phyloP scores from a whole-genome alignment of 2,888 invertebrate genomes.

The Lordiphosa andalusiaca region DNA sequence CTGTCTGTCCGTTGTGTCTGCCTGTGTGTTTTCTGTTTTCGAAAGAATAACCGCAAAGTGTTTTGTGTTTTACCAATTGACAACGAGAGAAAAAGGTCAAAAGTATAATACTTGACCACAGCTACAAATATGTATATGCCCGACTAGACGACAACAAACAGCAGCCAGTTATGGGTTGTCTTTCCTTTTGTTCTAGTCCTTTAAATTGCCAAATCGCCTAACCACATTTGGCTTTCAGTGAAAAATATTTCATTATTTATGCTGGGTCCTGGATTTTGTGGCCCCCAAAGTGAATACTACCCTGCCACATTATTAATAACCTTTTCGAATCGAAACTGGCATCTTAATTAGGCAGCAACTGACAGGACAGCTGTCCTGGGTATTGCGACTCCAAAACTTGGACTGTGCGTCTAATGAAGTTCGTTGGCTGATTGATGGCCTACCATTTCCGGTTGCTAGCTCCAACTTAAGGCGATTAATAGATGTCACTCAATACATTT shows the following conservation, averaged over 20 bases:
- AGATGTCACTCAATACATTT: constrained; percentile 61
- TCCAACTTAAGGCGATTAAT: constrained; percentile 51
- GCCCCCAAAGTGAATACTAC: no score
- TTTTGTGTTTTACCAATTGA: constrained; percentile 51
- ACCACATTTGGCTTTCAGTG: constrained; percentile 29
- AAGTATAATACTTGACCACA: constrained; percentile 57
- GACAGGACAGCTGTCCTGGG: constrained; percentile 46
- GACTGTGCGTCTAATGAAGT: constrained; percentile 62
- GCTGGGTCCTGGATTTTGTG: background rate
- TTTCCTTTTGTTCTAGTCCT: constrained; percentile 12
- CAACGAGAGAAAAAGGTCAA: constrained; percentile 13
- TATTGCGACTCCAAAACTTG: constrained; percentile 22
- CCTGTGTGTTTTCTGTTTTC: constrained; percentile 16
- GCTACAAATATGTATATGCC: constrained; percentile 62
- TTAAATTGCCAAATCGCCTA: constrained; percentile 54
- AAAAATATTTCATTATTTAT: background rate
- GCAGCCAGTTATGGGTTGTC: background rate
- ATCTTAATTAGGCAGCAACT: constrained; percentile 55
- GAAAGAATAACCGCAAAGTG: constrained; percentile 58
- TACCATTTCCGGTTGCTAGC: constrained; percentile 48
- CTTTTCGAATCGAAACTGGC: constrained; percentile 45
- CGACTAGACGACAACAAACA: constrained; percentile 14
- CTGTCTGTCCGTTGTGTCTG: background rate
- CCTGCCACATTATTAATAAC: constrained; percentile 52
- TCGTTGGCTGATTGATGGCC: constrained; percentile 60